Evolutionary conservation across 2,888 invertebrate genomes (phyloP), one percentile per base, ranked within the genome.

Genomic region (Dendrolimus houi): DNA sequence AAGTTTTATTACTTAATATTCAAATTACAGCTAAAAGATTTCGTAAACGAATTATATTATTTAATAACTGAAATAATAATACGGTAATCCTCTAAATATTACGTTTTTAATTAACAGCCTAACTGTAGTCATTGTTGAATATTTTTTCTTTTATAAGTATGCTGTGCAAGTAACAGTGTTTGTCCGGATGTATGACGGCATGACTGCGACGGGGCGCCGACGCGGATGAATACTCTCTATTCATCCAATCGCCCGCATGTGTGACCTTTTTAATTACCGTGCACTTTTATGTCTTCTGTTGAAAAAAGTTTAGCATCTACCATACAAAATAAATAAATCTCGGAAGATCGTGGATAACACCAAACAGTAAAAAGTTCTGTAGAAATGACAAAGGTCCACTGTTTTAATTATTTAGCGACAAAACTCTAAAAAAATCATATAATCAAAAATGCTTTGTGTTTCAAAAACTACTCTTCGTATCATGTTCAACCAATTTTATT

Each of bases 191-290:
- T 69, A 69, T 65, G 69, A 63, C 66, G 72, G 65, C 60, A 67
- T 67, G 63, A 60, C 67, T 59, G 62, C 41, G 56, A 41, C 55
- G 54, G 17, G 64, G 62, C 62, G 59, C 58, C 62, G 67, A 65
- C 71, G 74, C 67, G 67, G 68, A 72, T 79, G 77, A 83, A 81
- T 75, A 72, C 70, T 63, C 72, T 72, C 69, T 72, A 79, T 83
- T 84, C 75, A 81, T 75, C 69, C 70, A 61, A 60, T 69, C 66
- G 72, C 84, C 84, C 85, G 83, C 80, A 81, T 29, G 29, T 81
- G 63, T 64, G 59, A 58, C 71, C 70, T 71, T 71, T 73, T 79
- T 81, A 79, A 82, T 82, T 78, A 65, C 66, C 68, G 69, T 77
- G 75, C 67, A 65, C 66, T 71, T 73, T 79, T 74, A 72, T 71